phyloP scores from a whole-genome alignment of 2,888 invertebrate genomes.

The Lithophane semibrunnea region DNA sequence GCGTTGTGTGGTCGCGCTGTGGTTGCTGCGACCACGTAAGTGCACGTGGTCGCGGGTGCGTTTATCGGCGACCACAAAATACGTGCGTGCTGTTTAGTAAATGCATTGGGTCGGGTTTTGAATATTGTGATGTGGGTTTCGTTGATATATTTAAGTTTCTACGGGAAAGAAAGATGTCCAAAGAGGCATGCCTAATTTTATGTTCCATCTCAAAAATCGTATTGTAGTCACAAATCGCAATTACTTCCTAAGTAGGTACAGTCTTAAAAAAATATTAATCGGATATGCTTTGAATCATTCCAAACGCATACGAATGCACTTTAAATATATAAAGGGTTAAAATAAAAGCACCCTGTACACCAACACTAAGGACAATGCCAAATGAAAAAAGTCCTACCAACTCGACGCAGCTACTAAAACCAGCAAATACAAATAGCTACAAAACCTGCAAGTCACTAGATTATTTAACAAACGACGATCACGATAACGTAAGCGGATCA shows the following conservation, averaged over 20 bases:
- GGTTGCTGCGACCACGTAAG: constrained; percentile 51
- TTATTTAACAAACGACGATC: constrained; percentile 57
- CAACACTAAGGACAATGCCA: background rate
- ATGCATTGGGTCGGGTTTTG: constrained; percentile 12
- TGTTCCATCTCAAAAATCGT: background rate
- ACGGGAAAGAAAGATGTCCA: background rate
- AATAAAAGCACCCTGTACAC: background rate
- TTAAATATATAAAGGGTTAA: background rate
- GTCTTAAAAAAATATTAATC: background rate
- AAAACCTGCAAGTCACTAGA: constrained; percentile 55
- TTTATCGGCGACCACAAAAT: constrained; percentile 57
- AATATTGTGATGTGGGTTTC: background rate
- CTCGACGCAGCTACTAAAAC: background rate
- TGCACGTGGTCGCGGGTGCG: constrained; percentile 56
- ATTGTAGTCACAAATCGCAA: background rate
- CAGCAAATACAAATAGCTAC: constrained; percentile 29
- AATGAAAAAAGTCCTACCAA: background rate
- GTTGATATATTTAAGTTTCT: background rate
- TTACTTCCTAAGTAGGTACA: background rate
- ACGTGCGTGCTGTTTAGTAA: constrained; percentile 46
- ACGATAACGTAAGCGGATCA: constrained; percentile 59
- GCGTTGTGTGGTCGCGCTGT: constrained; percentile 52
- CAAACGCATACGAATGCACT: background rate
- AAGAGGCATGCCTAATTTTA: background rate
- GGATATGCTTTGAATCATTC: background rate